Base-by-base conservation (phyloP, 2,113 vertebrate genomes). In the Siniperca chuatsi region DNA sequence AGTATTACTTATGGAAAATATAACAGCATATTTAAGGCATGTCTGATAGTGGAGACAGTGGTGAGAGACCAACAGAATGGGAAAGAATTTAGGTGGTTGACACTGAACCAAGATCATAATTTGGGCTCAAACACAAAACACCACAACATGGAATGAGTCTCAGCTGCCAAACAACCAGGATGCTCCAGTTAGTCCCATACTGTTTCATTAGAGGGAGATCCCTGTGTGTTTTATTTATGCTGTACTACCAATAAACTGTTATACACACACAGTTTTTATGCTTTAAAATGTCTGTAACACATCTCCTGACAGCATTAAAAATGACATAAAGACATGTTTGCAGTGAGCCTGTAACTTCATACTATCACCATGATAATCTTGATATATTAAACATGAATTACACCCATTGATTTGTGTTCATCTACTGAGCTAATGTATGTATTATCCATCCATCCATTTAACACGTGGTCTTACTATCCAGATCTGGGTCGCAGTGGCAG, bases 41-140 rank as follows among this genome's bases (percentile, higher is more conserved):
- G 74, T 87, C 83, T 91, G 83, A 88, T 89, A 70, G 75, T 87
- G 87, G 91, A 90, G 91, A 91, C 91, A 89, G 88, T 82, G 87
- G 88, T 86, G 70, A 86, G 87, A 84, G 79, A 83, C 81, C 68
- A 81, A 83, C 61, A 84, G 87, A 87, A 90, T 78, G 15, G 74
- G 79, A 86, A 90, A 84, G 68, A 92, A 87, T 85, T 87, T 89
- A 83, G 71, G 61, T 87, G 87, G 83, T 90, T 77, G 80, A 88
- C 79, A 75, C 81, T 67, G 84, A 92, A 86, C 87, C 85, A 64
- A 79, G 71, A 90, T 91, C 61, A 91, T 89, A 85, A 90, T 86
- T 89, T 88, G 88, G 70, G 57, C 67, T 90, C 70, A 84, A 83
- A 92, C 75, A 89, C 73, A 91, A 87, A 89, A 87, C 62, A 82